Evolutionary conservation across 2,888 invertebrate genomes (phyloP).

Genomic region (Ypsolopha sequella): DNA sequence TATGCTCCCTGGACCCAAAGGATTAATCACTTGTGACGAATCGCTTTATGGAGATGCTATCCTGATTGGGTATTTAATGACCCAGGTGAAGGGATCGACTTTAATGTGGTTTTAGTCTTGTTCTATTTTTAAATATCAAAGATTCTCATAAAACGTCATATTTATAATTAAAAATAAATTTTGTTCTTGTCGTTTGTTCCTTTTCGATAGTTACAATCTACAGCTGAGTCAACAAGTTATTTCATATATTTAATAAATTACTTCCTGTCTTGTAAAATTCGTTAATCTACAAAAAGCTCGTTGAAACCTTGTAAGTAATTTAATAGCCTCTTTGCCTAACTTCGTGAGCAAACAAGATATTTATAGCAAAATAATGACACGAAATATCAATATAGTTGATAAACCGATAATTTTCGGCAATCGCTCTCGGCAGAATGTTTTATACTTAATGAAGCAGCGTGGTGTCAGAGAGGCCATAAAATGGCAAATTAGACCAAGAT

Average conservation of each 20-base stretch:
- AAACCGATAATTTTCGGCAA: slow-evolving; percentile 37
- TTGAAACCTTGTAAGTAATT: background rate
- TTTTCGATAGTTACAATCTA: too few relatives aligned
- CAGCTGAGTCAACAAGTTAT: too few relatives aligned
- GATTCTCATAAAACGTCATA: too few relatives aligned
- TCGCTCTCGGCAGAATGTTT: slow-evolving; percentile 35
- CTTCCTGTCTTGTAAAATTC: too few relatives aligned
- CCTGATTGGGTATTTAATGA: slow-evolving; percentile 50
- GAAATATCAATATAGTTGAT: slow-evolving; percentile 20
- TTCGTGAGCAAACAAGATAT: background rate
- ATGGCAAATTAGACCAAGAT: slow-evolving; percentile 32
- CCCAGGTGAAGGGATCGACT: background rate
- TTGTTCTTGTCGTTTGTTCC: too few relatives aligned
- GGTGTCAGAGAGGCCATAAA: slow-evolving; percentile 45
- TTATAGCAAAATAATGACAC: background rate
- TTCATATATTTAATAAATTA: too few relatives aligned
- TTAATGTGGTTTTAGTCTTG: too few relatives aligned
- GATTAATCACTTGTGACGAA: slow-evolving; percentile 58
- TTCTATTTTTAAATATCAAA: too few relatives aligned
- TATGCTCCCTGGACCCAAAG: slow-evolving; percentile 21
- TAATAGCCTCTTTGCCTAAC: background rate
- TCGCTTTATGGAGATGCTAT: slow-evolving; percentile 36
- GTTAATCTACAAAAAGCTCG: background rate
- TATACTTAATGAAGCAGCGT: slow-evolving; percentile 46
- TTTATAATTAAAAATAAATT: too few relatives aligned